Conservation (phyloP, 2,797 vertebrate species). For the Eulemur rubriventer region DNA sequence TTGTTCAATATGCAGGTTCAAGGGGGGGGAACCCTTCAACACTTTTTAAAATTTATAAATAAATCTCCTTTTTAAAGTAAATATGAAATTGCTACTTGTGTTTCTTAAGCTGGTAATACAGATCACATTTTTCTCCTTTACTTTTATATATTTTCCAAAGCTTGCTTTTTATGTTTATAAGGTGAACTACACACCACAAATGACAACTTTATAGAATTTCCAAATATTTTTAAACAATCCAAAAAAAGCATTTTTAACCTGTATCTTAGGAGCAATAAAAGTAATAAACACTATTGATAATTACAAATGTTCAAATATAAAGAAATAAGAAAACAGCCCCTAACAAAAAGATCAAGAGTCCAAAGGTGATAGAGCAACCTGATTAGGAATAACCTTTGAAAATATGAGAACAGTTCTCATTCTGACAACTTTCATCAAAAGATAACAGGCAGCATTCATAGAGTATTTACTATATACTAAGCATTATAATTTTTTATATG, state of each 20-base stretch:
- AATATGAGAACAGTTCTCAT: background rate
- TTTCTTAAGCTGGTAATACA: background rate
- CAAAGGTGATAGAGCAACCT: background rate
- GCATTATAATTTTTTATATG: background rate
- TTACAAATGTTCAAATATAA: background rate
- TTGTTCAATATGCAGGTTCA: background rate
- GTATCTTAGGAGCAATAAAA: background rate
- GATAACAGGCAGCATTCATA: background rate
- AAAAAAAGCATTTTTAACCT: background rate
- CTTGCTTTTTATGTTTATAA: background rate
- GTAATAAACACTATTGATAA: background rate
- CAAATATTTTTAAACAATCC: background rate
- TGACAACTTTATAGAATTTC: background rate
- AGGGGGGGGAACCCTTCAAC: background rate
- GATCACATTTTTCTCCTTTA: background rate
- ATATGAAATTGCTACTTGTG: background rate
- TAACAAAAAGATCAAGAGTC: background rate
- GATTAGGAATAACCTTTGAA: background rate
- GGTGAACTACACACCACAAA: background rate
- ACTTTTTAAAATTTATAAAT: background rate
- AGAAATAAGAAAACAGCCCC: background rate
- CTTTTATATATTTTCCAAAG: background rate
- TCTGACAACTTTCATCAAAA: background rate
- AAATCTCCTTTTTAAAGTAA: background rate
- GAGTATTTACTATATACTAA: background rate